Base-by-base conservation (phyloP, 2,113 vertebrate species). In the Pangasianodon hypophthalmus region DNA sequence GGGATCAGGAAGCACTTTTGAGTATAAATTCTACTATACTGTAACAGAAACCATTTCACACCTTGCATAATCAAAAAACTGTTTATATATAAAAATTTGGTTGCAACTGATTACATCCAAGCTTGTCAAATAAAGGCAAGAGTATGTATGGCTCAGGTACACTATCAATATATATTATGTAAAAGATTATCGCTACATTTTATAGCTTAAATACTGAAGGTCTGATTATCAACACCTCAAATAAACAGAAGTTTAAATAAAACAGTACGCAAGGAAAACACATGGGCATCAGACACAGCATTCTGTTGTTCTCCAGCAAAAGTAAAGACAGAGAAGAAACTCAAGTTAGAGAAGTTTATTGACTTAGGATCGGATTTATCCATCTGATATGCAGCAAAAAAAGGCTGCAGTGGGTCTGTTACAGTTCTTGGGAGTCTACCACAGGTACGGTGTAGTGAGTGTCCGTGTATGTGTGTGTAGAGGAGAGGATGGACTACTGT, bases 371-470 rank as follows among this genome's bases (percentile, higher is more conserved):
- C 89, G 82, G 62, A 91, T 93, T 83, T 46, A 77, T 93, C 91
- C 92, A 94, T 93, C 94, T 93, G 93, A 94, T 94, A 95, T 93
- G 93, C 94, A 93, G 91, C 94, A 95, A 93, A 95, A 95, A 94
- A 96, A 90, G 94, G 93, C 94, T 93, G 92, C 93, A 79, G 81
- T 92, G 86, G 93, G 90, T 92, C 93, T 91, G 94, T 95, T 93
- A 94, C 93, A 87, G 91, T 92, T 91, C 93, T 93, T 94, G 93
- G 91, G 91, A 79, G 92, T 89, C 91, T 91, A 94, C 93, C 93
- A 95, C 95, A 96, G 95, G 95, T 94, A 95, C 94, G 90, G 92
- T 92, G 88, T 90, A 91, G 88, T 90, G 88, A 87, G 83, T 52
- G 46, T 32, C 46, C 21, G 71, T 14, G 24, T 52, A 91, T 69